Evolutionary conservation across 1,140 invertebrate species (phyloP).

Genomic region (Drosophila tsacasi): DNA sequence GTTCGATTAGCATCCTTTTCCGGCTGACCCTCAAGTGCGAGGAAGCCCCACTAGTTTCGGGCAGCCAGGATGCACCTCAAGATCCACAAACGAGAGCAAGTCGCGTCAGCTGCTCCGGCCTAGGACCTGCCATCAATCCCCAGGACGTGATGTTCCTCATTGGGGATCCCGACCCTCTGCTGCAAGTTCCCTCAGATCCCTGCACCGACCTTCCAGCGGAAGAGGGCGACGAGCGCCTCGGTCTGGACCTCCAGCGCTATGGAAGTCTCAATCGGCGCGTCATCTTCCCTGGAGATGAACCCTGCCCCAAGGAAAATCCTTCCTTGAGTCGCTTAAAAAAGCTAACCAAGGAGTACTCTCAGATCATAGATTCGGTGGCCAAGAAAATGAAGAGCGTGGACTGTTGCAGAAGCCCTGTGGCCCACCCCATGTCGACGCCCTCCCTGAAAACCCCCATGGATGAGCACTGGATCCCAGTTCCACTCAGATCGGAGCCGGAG

Average conservation of each 20-base stretch:
- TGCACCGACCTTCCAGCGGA: conserved; percentile 26
- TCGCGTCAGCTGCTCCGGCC: background rate
- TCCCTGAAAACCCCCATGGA: background rate
- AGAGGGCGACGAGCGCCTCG: conserved; percentile 35
- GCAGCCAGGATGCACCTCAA: background rate
- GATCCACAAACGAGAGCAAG: background rate
- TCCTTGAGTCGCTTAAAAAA: background rate
- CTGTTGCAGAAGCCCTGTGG: too few species aligned
- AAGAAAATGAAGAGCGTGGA: background rate
- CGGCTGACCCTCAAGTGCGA: conserved; percentile 27
- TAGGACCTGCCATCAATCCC: conserved; percentile 17
- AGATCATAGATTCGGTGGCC: conserved; percentile 28
- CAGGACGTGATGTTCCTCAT: conserved; percentile 61
- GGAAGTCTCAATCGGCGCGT: conserved; percentile 9
- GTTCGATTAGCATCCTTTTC: background rate
- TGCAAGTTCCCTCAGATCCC: conserved; percentile 25
- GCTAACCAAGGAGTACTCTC: conserved; percentile 9
- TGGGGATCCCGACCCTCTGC: conserved; percentile 32
- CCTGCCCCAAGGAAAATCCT: conserved; percentile 1
- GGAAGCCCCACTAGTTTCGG: background rate
- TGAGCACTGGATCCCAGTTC: conserved; percentile 35
- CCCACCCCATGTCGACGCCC: too few species aligned
- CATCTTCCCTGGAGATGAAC: background rate
- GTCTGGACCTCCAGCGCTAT: conserved; percentile 58
- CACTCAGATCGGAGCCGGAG: conserved; percentile 9